A percentile compares a stretch with the other conserved stretches of the same genome.
phyloP scores from a whole-genome alignment of 2,797 vertebrate genomes.

The Champsocephalus esox region DNA sequence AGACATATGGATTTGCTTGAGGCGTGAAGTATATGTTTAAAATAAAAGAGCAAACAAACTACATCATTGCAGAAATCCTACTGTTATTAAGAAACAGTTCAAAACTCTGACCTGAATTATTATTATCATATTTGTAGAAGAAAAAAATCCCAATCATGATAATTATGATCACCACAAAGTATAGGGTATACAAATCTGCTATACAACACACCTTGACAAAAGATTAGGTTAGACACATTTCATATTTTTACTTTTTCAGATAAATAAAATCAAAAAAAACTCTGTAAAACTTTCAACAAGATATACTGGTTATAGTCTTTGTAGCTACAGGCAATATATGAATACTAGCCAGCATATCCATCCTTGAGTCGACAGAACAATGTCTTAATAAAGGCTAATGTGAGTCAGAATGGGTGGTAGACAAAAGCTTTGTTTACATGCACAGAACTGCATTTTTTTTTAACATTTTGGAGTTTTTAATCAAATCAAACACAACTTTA shows the following conservation, averaged over 20 bases:
- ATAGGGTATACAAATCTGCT: conserved; percentile 75
- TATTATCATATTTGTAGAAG: conserved; percentile 61
- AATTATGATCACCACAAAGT: conserved; percentile 77
- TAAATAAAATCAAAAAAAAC: conserved; percentile 45
- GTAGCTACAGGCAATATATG: conserved; percentile 36
- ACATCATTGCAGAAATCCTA: conserved; percentile 60
- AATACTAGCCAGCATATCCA: conserved; percentile 45
- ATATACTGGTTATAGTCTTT: conserved; percentile 42
- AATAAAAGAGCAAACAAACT: conserved; percentile 75
- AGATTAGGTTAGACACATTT: conserved; percentile 70
- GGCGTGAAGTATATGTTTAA: conserved; percentile 63
- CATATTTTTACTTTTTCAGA: conserved; percentile 53
- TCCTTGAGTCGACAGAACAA: conserved; percentile 46
- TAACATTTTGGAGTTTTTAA: neutral
- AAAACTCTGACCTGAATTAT: conserved; percentile 74
- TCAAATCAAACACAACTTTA: neutral
- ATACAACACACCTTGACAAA: conserved; percentile 77
- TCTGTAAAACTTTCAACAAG: conserved; percentile 40
- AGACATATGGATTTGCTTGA: conserved; percentile 68
- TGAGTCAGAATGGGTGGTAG: conserved; percentile 14
- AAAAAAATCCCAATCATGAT: conserved; percentile 53
- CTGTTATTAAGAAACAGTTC: conserved; percentile 65
- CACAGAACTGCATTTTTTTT: conserved; percentile 6
- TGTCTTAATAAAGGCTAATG: conserved; percentile 51
- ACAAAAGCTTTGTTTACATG: conserved; percentile 30